Evolutionary conservation across 2,888 invertebrate genomes (phyloP), one percentile per base, ranked within the genome.

Genomic region (Teinopalpus imperialis): DNA sequence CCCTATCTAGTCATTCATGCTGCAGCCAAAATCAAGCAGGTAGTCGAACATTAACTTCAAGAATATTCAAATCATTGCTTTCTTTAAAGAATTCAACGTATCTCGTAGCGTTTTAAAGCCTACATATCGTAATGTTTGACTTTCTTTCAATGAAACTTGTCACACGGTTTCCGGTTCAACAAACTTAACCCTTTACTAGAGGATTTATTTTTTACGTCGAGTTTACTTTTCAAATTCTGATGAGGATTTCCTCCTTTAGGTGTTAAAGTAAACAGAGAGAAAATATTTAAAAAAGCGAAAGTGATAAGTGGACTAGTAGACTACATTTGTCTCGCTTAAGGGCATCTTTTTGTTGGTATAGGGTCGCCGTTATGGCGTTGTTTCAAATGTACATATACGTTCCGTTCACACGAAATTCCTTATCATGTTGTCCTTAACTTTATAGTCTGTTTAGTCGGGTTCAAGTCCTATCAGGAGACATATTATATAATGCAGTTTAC

Each of bases 201-300:
- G 47, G 36, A 36, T 21, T 35, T 21, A 21, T 21, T 47, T 42
- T 42, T 29, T 14, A 16, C 26, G 16, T 13, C 14, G 12, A 5
- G 47, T 23, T 27, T 46, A 30, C 29, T 41, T 46, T 13, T 13
- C 1, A 29, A 46, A 34, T 40, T 26, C 27, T 34, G 40, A 40
- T 21, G 13, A 8, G 46, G 46, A 46, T 41, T 35, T 41, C 40
- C 40, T 34, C 21, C 16, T 21, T 7, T 14, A 35, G 23, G 30
- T 20, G 32, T 45, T 16, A 27, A 40, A 46, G 21, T 30, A 46
- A 40, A 39, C 26, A 18, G 10, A 8, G n/a, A 9, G 10, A 18
- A 16, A 41, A 14, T 29, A 23, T 29, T 35, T 20, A 26, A 36
- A 35, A 29, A 12, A 3, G 16, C 2, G 2, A 37, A 27, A 18